Percentiles rank a stretch among this genome's conserved stretches.
These are phyloP conservation scores for Spea hammondii DNA, from an alignment of 2,797 vertebrate species.

Conservation along the genomic window DNA sequence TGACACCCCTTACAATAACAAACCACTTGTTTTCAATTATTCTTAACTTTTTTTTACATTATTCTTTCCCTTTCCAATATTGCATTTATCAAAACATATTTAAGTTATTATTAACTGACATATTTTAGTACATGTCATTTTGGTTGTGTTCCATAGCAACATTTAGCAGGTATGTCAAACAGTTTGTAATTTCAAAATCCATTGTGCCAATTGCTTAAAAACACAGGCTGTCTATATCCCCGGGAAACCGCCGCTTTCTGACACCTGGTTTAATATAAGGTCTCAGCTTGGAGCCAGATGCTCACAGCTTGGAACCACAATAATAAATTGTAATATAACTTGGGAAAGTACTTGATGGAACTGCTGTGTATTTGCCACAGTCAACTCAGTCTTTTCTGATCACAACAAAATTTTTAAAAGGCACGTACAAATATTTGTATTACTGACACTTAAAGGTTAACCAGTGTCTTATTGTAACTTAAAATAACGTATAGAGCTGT, in stretches of 20 bases:
- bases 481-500: too few relatives aligned
- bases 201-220: constrained; percentile 8
- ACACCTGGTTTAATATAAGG: constrained; percentile 20
- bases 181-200: constrained; percentile 3
- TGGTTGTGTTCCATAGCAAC: not conserved
- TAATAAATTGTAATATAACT: constrained; percentile 28
- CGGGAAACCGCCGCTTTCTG: constrained; percentile 9
- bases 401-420: constrained; percentile 12
- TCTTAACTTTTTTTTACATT: too few relatives aligned
- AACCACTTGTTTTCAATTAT: too few relatives aligned
- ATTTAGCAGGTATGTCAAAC: not conserved
- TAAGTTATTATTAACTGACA: too few relatives aligned
- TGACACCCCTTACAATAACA: too few relatives aligned
- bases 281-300: constrained; percentile 25
- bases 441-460: not conserved
- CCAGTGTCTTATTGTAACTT: too few relatives aligned
- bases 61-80: too few relatives aligned
- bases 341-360: constrained; percentile 28
- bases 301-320: constrained; percentile 19
- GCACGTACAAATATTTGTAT: constrained; percentile 9
- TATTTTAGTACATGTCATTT: not conserved
- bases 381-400: not conserved
- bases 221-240: constrained; percentile 6
- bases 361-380: not conserved
- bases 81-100: too few relatives aligned